Evolutionary conservation across 1,140 invertebrate species (phyloP), one percentile per base, ranked within the genome.

Genomic region (Helicoverpa armigera): DNA sequence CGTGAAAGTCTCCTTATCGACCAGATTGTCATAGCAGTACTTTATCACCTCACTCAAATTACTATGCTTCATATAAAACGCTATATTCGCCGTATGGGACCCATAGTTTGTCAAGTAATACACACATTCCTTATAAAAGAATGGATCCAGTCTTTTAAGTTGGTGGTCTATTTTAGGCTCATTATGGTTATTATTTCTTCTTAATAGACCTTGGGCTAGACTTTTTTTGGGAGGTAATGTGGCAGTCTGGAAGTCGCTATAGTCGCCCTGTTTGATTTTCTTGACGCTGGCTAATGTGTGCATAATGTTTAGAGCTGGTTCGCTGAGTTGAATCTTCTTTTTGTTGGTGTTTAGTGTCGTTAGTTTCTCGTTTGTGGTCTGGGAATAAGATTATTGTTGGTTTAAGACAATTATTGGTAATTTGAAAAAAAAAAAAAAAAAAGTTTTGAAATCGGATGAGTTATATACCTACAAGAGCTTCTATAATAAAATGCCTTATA

Each of bases 31-130:
- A 23, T 96, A 91, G 60, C 96, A 96, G 81, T 97, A 97, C 5
- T 92, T 90, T 0, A 98, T 88, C 2, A 97, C 96, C 23, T 96
- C 95, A 0, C 91, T 87, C 35, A 97, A 90, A 77, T 96, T 95
- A 23, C 96, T 95, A 18, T 97, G 96, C 76, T 96, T 96, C 76
- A 97, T 94, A 75, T 97, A 96, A 86, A 98, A 98, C 61, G 96
- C 95, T 23, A 98, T 94, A n/a, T 97, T 96, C 4, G 96, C 96
- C 2, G 95, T 93, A 81, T 96, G 96, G 23, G 96, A 97, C 4
- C 97, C 97, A 88, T 98, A 98, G 70, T 96, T 96, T 0, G 95
- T 94, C 5, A 98, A 91, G 92, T 98, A 98, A 88, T 97, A 97
- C 0, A 97, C 86, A 83, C 97, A 97, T 89, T 98, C 97, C 67